Base-by-base conservation (phyloP, 2,797 vertebrate genomes). In the Garrulus glandarius region DNA sequence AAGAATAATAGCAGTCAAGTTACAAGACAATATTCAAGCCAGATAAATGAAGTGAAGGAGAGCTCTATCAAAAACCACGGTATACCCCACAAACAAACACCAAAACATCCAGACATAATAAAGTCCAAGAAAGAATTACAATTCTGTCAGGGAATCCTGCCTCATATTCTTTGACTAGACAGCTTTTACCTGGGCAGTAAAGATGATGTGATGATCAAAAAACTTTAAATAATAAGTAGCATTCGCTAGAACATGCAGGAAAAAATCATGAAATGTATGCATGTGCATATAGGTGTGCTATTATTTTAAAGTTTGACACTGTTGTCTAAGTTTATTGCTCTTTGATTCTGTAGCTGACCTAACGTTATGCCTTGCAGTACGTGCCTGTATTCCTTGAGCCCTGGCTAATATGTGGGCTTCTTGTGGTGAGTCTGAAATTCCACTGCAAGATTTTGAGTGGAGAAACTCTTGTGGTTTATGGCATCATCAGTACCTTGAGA, bases 391-490 rank as follows among this genome's bases (percentile, higher is more conserved):
- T 88, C 44, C 60, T 71, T 49, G 41, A 41, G 41, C 57, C 34
- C 44, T 63, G 50, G 34, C 16, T 93, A 74, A 71, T 61, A 50
- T 0, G 0, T 44, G 39, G 50, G 44, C 41, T 93, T 92, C 71
- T 50, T 74, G 71, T 75, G 78, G 43, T 61, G 16, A 74, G n/a
- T 39, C 56, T 93, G 79, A 95, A 75, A 84, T 92, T 93, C 87
- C 90, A 75, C 23, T 94, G 37, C 52, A 77, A 41, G 34, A 37
- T 71, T 82, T 84, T 50, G 68, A 91, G 49, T 44, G 71, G 55
- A 91, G 79, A 94, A 95, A 55, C 74, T 55, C 13, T 91, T 91
- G 88, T 69, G 92, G 91, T 95, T 95, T 95, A 91, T 86, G 78
- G 50, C 84, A 85, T 84, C 85, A 94, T 92, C 91, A 44, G 72